phyloP scores from a whole-genome alignment of 2,797 vertebrate genomes.

The Coreius guichenoti region DNA sequence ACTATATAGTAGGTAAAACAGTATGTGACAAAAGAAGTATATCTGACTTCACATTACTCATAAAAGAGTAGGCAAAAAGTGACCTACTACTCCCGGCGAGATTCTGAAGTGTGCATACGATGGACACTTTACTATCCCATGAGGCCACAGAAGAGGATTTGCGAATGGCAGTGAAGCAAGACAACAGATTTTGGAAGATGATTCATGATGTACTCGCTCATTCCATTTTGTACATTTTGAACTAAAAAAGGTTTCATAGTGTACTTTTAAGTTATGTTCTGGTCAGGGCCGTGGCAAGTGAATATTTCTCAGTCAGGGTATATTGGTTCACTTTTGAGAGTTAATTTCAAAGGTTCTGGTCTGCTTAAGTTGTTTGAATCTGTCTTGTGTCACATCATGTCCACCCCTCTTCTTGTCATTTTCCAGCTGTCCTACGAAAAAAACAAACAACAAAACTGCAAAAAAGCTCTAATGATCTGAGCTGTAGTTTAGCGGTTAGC shows the following conservation, averaged over 20 bases:
- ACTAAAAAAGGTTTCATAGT: not conserved
- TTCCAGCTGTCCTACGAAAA: not conserved
- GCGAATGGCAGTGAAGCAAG: not conserved
- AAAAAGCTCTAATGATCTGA: not conserved
- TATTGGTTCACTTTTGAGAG: not conserved
- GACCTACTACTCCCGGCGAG: not conserved
- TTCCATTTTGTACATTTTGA: not conserved
- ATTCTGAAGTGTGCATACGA: not conserved
- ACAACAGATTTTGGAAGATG: not conserved
- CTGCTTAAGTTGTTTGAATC: not conserved
- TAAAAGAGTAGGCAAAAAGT: not conserved
- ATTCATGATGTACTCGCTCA: not conserved
- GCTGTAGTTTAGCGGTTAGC: not conserved
- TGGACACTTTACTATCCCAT: not conserved
- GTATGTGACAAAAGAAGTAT: not conserved
- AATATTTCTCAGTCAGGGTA: not conserved
- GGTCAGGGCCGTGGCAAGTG: not conserved
- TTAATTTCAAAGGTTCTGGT: not conserved
- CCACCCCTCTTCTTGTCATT: not conserved
- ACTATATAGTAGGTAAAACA: not conserved
- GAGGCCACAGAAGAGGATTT: not conserved
- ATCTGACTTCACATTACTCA: not conserved
- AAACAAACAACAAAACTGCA: not conserved
- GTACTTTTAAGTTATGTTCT: not conserved
- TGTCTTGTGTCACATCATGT: not conserved